Evolutionary conservation across 2,113 vertebrate genomes (phyloP).

Genomic region (Megaceryle maxima): DNA sequence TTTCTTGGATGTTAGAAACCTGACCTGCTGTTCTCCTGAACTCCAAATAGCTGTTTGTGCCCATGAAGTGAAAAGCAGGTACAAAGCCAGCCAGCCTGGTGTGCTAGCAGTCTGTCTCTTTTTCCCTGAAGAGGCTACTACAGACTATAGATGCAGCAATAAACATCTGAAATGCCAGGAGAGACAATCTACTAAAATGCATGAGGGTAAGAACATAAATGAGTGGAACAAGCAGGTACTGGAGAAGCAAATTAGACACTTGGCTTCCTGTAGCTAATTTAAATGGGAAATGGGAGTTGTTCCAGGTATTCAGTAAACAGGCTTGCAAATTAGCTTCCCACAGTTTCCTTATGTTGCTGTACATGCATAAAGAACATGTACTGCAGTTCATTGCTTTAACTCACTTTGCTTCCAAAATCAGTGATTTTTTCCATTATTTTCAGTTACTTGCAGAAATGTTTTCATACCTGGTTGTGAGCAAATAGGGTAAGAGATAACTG

Average conservation of each 20-base stretch:
- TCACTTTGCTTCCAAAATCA: slow-evolving; percentile 7
- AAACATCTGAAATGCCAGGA: slow-evolving; percentile 26
- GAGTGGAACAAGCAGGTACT: slow-evolving; percentile 47
- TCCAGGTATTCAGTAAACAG: slow-evolving; percentile 69
- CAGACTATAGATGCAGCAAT: slow-evolving; percentile 9
- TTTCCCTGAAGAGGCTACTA: slow-evolving; percentile 1
- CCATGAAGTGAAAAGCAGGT: neutral
- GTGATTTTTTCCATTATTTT: neutral
- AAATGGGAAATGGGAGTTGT: slow-evolving; percentile 69
- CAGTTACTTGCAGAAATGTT: neutral
- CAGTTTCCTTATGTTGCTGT: slow-evolving; percentile 63
- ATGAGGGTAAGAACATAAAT: neutral
- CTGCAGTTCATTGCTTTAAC: neutral
- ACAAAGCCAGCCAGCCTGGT: neutral
- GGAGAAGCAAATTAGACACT: slow-evolving; percentile 58
- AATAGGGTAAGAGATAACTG: neutral
- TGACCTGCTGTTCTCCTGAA: slow-evolving; percentile 10
- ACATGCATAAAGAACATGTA: slow-evolving; percentile 17
- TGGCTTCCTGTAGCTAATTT: slow-evolving; percentile 65
- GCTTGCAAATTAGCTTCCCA: slow-evolving; percentile 70
- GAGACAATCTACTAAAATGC: neutral
- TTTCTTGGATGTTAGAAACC: neutral
- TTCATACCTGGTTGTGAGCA: neutral
- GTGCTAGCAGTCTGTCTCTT: neutral
- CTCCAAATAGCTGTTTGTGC: neutral